Evolutionary conservation across 2,797 vertebrate species (phyloP), one percentile per base, ranked within the genome.

Genomic region (Dermochelys coriacea): DNA sequence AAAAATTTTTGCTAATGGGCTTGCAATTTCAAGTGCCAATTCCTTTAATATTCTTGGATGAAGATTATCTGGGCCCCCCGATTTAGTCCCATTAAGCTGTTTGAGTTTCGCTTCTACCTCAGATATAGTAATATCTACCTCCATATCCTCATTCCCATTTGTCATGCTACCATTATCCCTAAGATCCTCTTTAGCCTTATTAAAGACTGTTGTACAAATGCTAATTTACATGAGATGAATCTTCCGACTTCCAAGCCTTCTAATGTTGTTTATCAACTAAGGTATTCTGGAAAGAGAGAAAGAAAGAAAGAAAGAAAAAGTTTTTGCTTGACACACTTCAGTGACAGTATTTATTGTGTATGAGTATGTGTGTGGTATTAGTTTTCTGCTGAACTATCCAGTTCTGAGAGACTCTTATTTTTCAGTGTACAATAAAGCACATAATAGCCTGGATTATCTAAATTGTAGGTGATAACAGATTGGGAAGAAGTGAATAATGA

Each of bases 381-480:
- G 94, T 97, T 99, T 98, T 98, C 98, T 96, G 92, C 93, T 89
- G 96, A 98, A 97, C 97, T 98, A 96, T 97, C 96, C 45, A 12
- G 81, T 96, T 78, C 97, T 97, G 97, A 98, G 98, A 97, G 97
- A 97, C 97, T 97, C 98, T 96, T 98, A 98, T 98, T 98, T 98
- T 98, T 97, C 96, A 97, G 98, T 98, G 97, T 98, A 98, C 98
- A 98, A 98, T 99, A 98, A 98, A 97, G 96, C 96, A 97, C 98
- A 98, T 98, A 98, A 99, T 99, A 97, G 98, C 96, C 87, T 98
- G 98, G 99, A 99, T 99, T 99, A 99, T 97, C 98, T 99, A 98
- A 99, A 98, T 99, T 98, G 98, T 98, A 98, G 98, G 98, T 98
- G 98, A 99, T 99, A 99, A 99, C 98, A 99, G 99, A 98, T 98